Conservation (phyloP, 2,113 vertebrate genomes). For the Litocranius walleri region DNA sequence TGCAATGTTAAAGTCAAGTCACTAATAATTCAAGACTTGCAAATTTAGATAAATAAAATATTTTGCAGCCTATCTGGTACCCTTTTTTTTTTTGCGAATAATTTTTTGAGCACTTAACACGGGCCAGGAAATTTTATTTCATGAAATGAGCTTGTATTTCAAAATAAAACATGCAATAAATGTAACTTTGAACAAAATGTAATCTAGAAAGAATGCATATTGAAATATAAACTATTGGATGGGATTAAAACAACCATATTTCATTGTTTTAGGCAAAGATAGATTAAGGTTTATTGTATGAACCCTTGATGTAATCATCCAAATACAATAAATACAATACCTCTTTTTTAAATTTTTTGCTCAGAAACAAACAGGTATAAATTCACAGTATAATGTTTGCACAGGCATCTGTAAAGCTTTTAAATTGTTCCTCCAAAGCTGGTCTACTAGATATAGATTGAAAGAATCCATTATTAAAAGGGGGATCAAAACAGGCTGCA, state of each 20-base stretch:
- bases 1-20: neutral
- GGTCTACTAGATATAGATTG: conserved; percentile 58
- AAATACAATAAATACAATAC: neutral
- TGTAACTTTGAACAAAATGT: neutral
- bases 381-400: conserved; percentile 54
- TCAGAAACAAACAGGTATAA: neutral
- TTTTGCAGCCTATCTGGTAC: neutral
- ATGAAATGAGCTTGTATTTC: neutral
- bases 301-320: neutral
- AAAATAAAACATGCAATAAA: neutral
- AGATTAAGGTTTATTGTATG: neutral
- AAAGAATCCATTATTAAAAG: conserved; percentile 79
- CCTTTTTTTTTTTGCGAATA: neutral
- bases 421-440: conserved; percentile 66
- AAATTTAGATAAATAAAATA: neutral
- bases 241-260: neutral
- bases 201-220: neutral
- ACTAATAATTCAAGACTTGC: neutral
- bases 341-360: neutral
- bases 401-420: conserved; percentile 57
- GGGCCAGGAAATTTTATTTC: neutral
- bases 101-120: neutral
- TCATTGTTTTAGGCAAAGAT: neutral
- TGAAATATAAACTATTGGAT: neutral
- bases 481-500: conserved; percentile 80